Conservation (phyloP, 2,888 invertebrate genomes). For the Aricia artaxerxes region DNA sequence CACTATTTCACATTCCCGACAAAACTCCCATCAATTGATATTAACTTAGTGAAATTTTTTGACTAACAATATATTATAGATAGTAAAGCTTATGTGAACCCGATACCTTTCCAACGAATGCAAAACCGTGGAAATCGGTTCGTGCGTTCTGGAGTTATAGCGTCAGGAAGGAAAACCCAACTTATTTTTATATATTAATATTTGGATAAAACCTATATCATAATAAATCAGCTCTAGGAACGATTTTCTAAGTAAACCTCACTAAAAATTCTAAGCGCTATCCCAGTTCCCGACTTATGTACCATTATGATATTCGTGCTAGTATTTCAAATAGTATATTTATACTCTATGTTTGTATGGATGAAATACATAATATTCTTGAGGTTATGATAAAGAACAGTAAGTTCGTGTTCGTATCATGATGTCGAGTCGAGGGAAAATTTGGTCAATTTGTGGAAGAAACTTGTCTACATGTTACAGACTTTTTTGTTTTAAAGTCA, state of each 20-base stretch:
- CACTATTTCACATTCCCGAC: no score
- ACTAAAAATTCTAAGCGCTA: not conserved
- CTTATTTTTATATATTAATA: no score
- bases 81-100: no score
- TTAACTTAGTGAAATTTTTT: no score
- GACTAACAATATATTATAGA: no score
- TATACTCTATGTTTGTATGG: not conserved
- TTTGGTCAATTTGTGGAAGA: not conserved
- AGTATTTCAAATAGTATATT: conserved; percentile 17
- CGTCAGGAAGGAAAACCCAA: no score
- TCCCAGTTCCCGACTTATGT: conserved; percentile 2
- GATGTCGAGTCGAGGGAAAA: not conserved
- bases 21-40: no score
- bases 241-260: not conserved
- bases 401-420: not conserved
- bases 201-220: not conserved
- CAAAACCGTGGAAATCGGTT: no score
- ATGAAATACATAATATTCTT: not conserved
- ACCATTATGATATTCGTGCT: conserved; percentile 4
- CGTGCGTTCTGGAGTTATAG: no score
- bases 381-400: not conserved
- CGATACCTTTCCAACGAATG: no score
- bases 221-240: not conserved
- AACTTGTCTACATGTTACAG: no score
- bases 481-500: no score